Base-by-base conservation (phyloP, 2,888 invertebrate genomes). In the Tridacna gigas region DNA sequence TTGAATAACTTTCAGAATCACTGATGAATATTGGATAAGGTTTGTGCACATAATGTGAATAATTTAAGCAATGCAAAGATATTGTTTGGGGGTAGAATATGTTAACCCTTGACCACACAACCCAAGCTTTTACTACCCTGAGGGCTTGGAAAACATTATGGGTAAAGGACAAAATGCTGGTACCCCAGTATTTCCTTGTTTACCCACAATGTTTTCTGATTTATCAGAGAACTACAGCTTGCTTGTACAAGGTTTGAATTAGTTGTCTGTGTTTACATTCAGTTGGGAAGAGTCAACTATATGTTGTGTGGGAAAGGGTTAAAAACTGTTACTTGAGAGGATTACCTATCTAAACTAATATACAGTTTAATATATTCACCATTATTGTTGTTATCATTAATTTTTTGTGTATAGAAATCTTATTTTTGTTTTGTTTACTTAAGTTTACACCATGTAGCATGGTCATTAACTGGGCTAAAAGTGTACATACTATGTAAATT, bases 351-450 rank as follows among this genome's bases (percentile, higher is more conserved):
- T 12, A 13, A 9, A 67, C 9, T 1, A 20, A 69, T 71, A 48
- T 71, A 15, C 71, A 51, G 25, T 71, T 45, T 71, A 71, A 71
- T 71, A 71, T 71, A 71, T 71, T 71, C 25, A 51, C 15, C 13
- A 71, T 22, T 51, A 71, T 51, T 71, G 26, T 71, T 25, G 51
- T 71, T 25, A 51, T 1, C 0, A 71, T 51, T 48, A 20, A 71
- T 71, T 71, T 25, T 71, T 71, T 71, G 48, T 71, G 71, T 71
- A 71, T n/a, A 71, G 71, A 71, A 71, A 71, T 51, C 51, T 51
- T 71, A 71, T 71, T 48, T 48, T 51, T 71, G 71, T 71, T 71
- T 71, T 71, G 48, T 71, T 71, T 71, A 47, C 11, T 51, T 48
- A 71, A 71, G 48, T 71, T 71, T 71, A 71, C 51, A 71, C 71